Percentiles rank a stretch among this genome's conserved stretches.
Conservation (phyloP, 1,140 invertebrate species). For the Chrysopa pallens region DNA sequence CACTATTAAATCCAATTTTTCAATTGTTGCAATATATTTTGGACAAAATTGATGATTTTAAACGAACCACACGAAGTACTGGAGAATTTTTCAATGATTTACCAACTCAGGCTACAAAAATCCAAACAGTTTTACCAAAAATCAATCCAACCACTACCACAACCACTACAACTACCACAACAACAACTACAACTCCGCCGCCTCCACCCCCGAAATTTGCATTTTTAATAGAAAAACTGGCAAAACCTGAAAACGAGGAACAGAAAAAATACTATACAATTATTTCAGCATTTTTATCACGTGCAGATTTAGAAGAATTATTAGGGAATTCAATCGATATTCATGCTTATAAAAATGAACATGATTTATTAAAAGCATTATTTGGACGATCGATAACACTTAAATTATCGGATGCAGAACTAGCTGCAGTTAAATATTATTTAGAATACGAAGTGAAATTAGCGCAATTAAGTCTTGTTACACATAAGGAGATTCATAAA, state of each 20-base stretch:
- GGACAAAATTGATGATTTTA: too few species aligned
- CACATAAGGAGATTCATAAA: slow-evolving; percentile 4
- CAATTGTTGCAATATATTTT: too few species aligned
- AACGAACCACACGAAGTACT: too few species aligned
- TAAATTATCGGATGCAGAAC: not conserved
- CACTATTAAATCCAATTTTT: too few species aligned
- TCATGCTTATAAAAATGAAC: too few species aligned
- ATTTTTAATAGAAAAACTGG: not conserved
- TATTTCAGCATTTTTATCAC: not conserved
- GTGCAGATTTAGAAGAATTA: not conserved
- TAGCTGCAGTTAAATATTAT: slow-evolving; percentile 5
- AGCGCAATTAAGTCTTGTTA: slow-evolving; percentile 1
- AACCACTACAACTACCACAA: too few species aligned
- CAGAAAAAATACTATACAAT: slow-evolving; percentile 1
- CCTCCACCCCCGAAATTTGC: too few species aligned
- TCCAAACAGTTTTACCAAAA: not conserved
- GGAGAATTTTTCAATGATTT: too few species aligned
- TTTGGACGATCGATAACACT: too few species aligned
- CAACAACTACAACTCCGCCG: too few species aligned
- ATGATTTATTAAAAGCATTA: too few species aligned
- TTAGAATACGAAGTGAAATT: not conserved
- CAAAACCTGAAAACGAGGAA: not conserved
- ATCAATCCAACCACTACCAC: not conserved
- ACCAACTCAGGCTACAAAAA: not conserved
- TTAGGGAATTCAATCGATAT: not conserved